Base-by-base conservation (phyloP, 2,113 vertebrate species). In the Corythornis madagascariensis region DNA sequence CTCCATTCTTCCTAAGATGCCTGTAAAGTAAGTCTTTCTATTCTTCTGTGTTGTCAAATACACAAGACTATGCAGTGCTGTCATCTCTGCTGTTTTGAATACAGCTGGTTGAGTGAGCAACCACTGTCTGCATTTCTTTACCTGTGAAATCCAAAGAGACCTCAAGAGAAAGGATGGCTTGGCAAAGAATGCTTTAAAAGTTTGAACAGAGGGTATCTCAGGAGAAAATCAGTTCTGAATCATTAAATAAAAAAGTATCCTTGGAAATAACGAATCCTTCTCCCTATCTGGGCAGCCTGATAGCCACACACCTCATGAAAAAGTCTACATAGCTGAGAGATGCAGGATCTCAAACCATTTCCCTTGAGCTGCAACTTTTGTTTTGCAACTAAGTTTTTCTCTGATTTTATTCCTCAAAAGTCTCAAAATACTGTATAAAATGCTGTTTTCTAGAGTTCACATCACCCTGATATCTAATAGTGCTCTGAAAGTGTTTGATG, bases 21-120 rank as follows among this genome's bases (percentile, higher is more conserved):
- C 95, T 76, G 66, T 65, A 75, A 74, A 94, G 60, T 78, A 83
- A 89, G 76, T 77, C 59, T 96, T 92, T 88, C 56, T 83, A 73
- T 82, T 87, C 28, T 56, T 72, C 83, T 56, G 40, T 70, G 43
- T 56, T 71, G 33, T 43, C 61, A 78, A 43, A 53, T 50, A 71
- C 33, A 56, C 33, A 66, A 74, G 42, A 26, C 38, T 60, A 71
- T 19, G 40, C 73, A 67, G 38, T 72, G 21, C 59, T 83, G 73
- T 94, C 55, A 52, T 76, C 42, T 83, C 69, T 77, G n/a, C 67
- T 94, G 48, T 92, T 90, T 83, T 88, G 83, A 92, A 66, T 80
- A 73, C 40, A 89, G 31, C 47, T 87, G 61, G 11, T 86, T 90
- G 42, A 50, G 6, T n/a, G 73, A 67, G n/a, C 60, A 77, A 52